Percentiles rank a stretch among this genome's conserved stretches.
Evolutionary conservation across 2,113 vertebrate genomes (phyloP).

Genomic region (Oplegnathus fasciatus): DNA sequence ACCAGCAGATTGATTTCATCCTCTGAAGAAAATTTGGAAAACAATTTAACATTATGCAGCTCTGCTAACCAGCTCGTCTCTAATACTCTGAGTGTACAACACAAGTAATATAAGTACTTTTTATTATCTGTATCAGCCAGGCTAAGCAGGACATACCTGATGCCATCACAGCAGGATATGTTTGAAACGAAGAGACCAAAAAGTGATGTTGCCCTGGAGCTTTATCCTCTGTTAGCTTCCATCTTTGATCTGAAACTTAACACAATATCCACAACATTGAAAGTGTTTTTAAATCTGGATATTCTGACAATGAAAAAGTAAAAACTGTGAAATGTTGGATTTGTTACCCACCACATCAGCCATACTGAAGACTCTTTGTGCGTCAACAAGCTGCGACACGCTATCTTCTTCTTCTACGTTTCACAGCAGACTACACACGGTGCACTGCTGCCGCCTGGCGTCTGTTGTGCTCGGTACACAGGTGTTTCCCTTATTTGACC

Average conservation of each 20-base stretch:
- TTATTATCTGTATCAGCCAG: background rate
- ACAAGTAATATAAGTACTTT: background rate
- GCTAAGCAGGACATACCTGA: constrained; percentile 49
- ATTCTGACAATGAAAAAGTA: too few relatives aligned
- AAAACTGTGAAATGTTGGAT: background rate
- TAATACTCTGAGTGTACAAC: background rate
- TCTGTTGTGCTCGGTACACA: background rate
- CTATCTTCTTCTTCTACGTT: constrained; percentile 11
- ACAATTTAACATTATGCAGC: background rate
- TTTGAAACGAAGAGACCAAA: background rate
- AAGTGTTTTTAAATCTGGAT: too few relatives aligned
- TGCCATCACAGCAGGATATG: constrained; percentile 52
- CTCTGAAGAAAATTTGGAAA: constrained; percentile 79
- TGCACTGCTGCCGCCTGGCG: constrained; percentile 38
- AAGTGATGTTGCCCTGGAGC: background rate
- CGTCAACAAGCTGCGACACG: constrained; percentile 18
- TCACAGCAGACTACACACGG: background rate
- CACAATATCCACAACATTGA: background rate
- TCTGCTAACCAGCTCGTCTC: background rate
- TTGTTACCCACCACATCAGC: background rate
- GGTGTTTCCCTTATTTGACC: background rate
- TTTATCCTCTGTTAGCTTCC: constrained; percentile 36
- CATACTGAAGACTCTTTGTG: fast-evolving
- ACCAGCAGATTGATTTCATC: constrained; percentile 93
- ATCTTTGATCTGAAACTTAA: background rate